Conservation (phyloP, 2,888 invertebrate genomes). For the Harpagoxenus sublaevis region DNA sequence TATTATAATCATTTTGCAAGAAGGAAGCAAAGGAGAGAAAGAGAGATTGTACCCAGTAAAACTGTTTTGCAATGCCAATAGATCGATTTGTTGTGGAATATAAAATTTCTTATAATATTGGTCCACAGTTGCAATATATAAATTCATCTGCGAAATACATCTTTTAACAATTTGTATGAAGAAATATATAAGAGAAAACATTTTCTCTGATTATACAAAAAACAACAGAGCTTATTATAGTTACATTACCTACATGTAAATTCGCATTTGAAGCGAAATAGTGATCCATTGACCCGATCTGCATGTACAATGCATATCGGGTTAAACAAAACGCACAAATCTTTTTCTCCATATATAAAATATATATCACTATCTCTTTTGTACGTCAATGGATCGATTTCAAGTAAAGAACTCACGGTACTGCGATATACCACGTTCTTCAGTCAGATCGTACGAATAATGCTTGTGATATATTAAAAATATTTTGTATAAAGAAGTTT, state of each 20-base stretch:
- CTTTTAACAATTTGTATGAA: conserved; percentile 6
- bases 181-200: background rate
- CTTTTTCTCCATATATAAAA: background rate
- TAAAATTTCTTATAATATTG: conserved; percentile 26
- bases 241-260: conserved; percentile 28
- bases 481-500: conserved; percentile 81
- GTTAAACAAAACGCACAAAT: conserved; percentile 22
- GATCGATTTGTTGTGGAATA: conserved; percentile 25
- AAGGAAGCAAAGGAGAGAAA: background rate
- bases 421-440: conserved; percentile 47
- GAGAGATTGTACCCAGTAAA: background rate
- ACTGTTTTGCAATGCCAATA: conserved; percentile 2
- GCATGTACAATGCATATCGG: background rate
- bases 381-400: conserved; percentile 1
- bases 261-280: conserved; percentile 31
- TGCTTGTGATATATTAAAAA: conserved; percentile 80
- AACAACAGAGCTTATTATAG: conserved; percentile 12
- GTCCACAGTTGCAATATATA: background rate
- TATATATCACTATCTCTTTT: background rate
- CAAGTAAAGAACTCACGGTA: conserved; percentile 36
- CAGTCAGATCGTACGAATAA: conserved; percentile 73
- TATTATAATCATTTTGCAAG: background rate
- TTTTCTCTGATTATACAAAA: conserved; percentile 38
- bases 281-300: conserved; percentile 34
- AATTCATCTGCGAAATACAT: conserved; percentile 25